Evolutionary conservation across 2,797 vertebrate genomes (phyloP).

Genomic region (Crax fasciolata): DNA sequence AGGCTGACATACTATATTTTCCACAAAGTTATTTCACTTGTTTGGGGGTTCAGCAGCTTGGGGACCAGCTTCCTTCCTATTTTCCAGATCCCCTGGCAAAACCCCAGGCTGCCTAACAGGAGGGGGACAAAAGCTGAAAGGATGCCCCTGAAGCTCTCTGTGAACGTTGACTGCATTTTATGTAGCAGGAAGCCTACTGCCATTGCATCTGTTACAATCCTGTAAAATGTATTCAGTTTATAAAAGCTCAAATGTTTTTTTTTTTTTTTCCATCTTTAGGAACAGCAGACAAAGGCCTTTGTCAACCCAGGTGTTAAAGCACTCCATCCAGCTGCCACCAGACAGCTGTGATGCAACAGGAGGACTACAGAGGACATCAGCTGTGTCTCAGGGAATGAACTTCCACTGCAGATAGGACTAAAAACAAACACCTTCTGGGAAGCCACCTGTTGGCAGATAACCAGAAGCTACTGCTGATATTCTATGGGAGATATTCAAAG

Average conservation of each 20-base stretch:
- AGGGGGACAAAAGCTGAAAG: not conserved
- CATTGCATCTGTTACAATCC: not conserved
- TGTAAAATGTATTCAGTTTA: constrained; percentile 19
- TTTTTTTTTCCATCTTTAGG: not conserved
- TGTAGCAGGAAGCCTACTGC: not conserved
- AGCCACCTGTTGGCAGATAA: constrained; percentile 18
- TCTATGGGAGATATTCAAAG: not conserved
- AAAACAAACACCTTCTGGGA: constrained; percentile 24
- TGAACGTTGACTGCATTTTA: constrained; percentile 17
- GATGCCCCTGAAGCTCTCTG: not conserved
- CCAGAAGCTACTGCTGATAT: not conserved
- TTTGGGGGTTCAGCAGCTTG: not conserved
- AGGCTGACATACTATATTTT: rapidly evolving
- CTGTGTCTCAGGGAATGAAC: not conserved
- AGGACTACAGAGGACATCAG: constrained; percentile 14
- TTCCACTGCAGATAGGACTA: not conserved
- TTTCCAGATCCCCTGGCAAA: constrained; percentile 13
- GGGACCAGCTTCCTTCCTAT: not conserved
- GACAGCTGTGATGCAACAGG: not conserved
- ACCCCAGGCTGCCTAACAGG: not conserved
- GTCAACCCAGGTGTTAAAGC: constrained; percentile 54
- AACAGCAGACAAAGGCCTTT: not conserved
- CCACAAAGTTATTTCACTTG: not conserved
- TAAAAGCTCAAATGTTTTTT: constrained; percentile 18
- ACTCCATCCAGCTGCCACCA: not conserved